Base-by-base conservation (phyloP, 1,140 invertebrate species). In the Orius insidiosus region DNA sequence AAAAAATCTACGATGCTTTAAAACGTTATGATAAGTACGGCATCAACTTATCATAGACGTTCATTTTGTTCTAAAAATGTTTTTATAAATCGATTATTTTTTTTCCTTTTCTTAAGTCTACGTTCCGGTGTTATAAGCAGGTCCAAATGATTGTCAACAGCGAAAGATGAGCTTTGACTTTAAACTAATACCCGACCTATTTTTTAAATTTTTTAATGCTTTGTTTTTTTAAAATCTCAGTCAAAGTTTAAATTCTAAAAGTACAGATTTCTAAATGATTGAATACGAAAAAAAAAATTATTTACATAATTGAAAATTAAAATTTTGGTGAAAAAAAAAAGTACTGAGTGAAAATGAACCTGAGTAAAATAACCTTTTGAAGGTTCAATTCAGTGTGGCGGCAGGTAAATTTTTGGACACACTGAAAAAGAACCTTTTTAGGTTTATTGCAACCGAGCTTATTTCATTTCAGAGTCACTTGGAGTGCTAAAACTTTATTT, bases 131-230 rank as follows among this genome's bases (percentile, higher is more conserved):
- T 15, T n/a, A 36, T 15, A 36, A 11, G n/a, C 14, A 11, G n/a
- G 35, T 36, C 5, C n/a, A 36, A n/a, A 38, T 47, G 46, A 47
- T 47, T 47, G 46, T 47, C 46, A 47, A 47, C 46, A 47, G 46
- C 46, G 39, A 46, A 40, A 30, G 14, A 14, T 40, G 37, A 47
- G 46, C 46, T 24, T 24, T 47, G 36, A 13, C 30, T 40, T 40
- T 18, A 36, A 13, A 11, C n/a, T 11, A 15, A 36, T 13, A 36
- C 35, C n/a, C 35, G n/a, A 36, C 14, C 35, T 13, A 15, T 11
- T 11, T 36, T 15, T 36, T n/a, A n/a, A n/a, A 15, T 36, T 3
- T 9, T 36, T 36, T 36, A 11, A 36, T n/a, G n/a, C n/a, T n/a
- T 36, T 13, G 14, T 15, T 18, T 40, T 18, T 40, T 40, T 18